Evolutionary conservation across 2,888 invertebrate genomes (phyloP).

Genomic region (Thalpophila matura): DNA sequence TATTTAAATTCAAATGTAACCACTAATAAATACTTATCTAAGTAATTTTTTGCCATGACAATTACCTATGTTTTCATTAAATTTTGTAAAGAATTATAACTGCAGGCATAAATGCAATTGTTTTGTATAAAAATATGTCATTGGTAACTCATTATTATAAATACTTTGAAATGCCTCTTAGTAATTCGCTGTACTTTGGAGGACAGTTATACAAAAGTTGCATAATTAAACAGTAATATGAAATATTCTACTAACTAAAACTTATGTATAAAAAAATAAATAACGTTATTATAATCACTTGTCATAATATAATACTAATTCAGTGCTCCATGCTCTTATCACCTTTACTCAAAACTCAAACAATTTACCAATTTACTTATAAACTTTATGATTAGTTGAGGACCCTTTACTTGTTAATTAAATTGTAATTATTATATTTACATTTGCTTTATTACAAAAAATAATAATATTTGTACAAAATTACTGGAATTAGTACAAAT

Average conservation of each 20-base stretch:
- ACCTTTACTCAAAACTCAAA: slow-evolving; percentile 48
- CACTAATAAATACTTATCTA: slow-evolving; percentile 59
- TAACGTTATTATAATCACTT: slow-evolving; percentile 85
- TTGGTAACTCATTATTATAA: slow-evolving; percentile 70
- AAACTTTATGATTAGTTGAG: slow-evolving; percentile 50
- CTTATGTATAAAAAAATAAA: slow-evolving; percentile 84
- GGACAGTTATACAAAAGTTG: slow-evolving; percentile 57
- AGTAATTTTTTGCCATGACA: slow-evolving; percentile 41
- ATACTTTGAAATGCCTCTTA: slow-evolving; percentile 62
- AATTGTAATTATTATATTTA: slow-evolving; percentile 27
- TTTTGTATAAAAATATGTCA: slow-evolving; percentile 63
- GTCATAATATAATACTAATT: slow-evolving; percentile 74
- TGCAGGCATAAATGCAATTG: slow-evolving; percentile 64
- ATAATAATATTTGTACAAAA: slow-evolving; percentile 3
- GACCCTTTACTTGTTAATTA: slow-evolving; percentile 14
- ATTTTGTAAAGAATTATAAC: slow-evolving; percentile 47
- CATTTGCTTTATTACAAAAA: slow-evolving; percentile 9
- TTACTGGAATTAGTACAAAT: background rate
- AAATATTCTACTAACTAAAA: slow-evolving; percentile 69
- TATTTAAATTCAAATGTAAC: slow-evolving; percentile 56
- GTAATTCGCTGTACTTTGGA: slow-evolving; percentile 54
- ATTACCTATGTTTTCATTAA: slow-evolving; percentile 36
- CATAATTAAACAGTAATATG: slow-evolving; percentile 54
- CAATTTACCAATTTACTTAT: slow-evolving; percentile 53
- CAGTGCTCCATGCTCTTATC: slow-evolving; percentile 50